Evolutionary conservation across 2,113 vertebrate genomes (phyloP), one percentile per base, ranked within the genome.

Genomic region (Peromyscus maniculatus): DNA sequence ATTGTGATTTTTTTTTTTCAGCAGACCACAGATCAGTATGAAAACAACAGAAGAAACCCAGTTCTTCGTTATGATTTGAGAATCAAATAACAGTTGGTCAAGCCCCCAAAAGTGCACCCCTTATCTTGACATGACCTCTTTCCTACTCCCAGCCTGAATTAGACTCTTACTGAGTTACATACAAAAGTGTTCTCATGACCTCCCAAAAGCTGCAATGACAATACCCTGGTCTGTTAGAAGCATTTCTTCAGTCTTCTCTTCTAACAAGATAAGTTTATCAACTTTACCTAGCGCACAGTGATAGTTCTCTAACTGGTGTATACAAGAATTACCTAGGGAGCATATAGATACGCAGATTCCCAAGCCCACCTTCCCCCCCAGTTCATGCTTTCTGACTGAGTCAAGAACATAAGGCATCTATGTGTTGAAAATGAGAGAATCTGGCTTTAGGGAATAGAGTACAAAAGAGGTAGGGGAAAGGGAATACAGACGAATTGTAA

Each of bases 201-300:
- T 95, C 36, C 28, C 77, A 5, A 88, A 97, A 82, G 75, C 79
- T 69, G 19, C 62, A 66, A 33, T 92, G 94, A 92, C 90, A 95
- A 95, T 84, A 87, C 31, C 33, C n/a, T 90, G 67, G 49, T 86
- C 91, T 66, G 64, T 67, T 92, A 55, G 66, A 96, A 84, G 69
- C 33, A 72, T 97, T 97, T 87, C 86, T 91, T 96, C 21, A 77
- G 75, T 88, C 31, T 95, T 97, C 86, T 95, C 89, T 78, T 90
- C 74, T 89, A 97, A 91, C 84, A 95, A 97, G 75, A 33, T 89
- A 96, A 78, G 46, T 93, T 97, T 93, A 96, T 97, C 94, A 84
- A 59, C 75, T 95, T 95, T 95, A 78, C 72, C 62, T 82, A 74
- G 94, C 93, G 90, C 84, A 72, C 46, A 95, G 43, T 39, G 17